phyloP scores from a whole-genome alignment of 1,140 invertebrate genomes.

The Lamellibrachia luymesi region DNA sequence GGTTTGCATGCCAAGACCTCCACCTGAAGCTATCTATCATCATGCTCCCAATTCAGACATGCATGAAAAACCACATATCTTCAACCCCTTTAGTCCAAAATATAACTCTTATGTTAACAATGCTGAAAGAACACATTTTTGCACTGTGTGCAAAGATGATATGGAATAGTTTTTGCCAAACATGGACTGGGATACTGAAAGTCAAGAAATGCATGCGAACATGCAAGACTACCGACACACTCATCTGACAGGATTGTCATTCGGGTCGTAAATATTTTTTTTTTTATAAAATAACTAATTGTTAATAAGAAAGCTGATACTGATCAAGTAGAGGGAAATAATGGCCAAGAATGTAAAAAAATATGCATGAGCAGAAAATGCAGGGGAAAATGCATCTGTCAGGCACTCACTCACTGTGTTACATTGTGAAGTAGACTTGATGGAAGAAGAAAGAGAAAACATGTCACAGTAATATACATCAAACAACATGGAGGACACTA shows the following conservation, averaged over 20 bases:
- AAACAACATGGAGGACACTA: background rate
- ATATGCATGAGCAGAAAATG: background rate
- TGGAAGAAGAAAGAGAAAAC: background rate
- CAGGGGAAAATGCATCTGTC: background rate
- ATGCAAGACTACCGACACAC: background rate
- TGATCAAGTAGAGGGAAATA: background rate
- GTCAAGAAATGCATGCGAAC: background rate
- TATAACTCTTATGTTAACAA: background rate
- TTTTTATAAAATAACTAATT: background rate
- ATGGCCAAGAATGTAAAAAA: background rate
- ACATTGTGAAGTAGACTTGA: conserved; percentile 5
- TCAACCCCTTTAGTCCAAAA: background rate
- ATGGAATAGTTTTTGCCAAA: background rate
- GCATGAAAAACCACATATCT: background rate
- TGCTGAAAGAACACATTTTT: background rate
- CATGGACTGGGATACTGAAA: background rate
- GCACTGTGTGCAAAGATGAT: background rate
- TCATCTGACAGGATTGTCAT: background rate
- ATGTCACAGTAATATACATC: background rate
- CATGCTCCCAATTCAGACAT: background rate
- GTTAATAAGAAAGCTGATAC: too few relatives aligned
- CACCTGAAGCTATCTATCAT: background rate
- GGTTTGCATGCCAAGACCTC: background rate
- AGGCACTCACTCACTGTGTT: conserved; percentile 3
- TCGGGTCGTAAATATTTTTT: background rate